These are phyloP conservation scores for Liasis olivaceus DNA, from an alignment of 2,797 vertebrate species.

Conservation along the genomic window DNA sequence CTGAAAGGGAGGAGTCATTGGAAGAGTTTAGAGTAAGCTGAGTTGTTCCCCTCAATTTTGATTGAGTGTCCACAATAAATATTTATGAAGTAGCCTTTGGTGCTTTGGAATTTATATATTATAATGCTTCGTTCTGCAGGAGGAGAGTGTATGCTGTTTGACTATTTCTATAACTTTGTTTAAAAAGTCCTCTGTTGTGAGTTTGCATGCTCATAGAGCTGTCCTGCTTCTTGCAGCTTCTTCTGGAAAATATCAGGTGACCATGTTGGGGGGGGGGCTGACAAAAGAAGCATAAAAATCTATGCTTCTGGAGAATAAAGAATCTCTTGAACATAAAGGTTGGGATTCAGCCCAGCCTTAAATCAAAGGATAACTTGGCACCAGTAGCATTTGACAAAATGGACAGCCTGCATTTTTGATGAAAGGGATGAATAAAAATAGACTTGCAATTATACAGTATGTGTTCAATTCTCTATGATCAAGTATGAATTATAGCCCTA, in stretches of 20 bases:
- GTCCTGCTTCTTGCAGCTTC: neutral
- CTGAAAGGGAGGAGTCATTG: neutral
- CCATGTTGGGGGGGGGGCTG: neutral
- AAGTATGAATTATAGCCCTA: neutral
- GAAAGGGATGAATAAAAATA: neutral
- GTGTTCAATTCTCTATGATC: fast-evolving
- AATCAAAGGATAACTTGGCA: neutral
- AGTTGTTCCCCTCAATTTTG: neutral
- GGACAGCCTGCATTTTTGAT: neutral
- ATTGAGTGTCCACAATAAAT: neutral
- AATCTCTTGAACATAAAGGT: neutral
- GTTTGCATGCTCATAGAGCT: neutral
- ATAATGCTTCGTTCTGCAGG: neutral
- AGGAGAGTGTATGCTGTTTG: neutral
- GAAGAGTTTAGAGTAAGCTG: neutral
- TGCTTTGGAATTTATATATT: neutral
- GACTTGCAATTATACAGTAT: neutral
- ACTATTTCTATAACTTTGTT: neutral
- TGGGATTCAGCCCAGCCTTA: neutral
- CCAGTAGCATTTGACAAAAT: fast-evolving
- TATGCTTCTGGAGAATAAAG: neutral
- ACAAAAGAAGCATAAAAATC: neutral
- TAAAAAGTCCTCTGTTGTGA: neutral
- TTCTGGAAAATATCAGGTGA: neutral
- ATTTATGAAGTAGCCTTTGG: neutral